These are phyloP conservation scores for Matsumyia berberina DNA, from an alignment of 2,888 invertebrate genomes.

Conservation along the genomic window DNA sequence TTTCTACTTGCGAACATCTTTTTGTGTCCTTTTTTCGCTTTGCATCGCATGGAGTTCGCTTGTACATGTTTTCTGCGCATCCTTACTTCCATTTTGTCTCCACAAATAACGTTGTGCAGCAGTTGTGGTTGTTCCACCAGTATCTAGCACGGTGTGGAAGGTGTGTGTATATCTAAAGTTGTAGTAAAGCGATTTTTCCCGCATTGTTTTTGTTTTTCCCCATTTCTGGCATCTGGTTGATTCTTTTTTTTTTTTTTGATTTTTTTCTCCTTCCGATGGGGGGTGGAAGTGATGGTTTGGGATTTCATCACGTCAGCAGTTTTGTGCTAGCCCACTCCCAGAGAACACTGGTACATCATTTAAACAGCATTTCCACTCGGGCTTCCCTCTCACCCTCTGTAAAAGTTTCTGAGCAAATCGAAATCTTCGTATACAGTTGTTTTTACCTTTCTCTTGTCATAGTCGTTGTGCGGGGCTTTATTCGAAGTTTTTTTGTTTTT, in stretches of 20 bases:
- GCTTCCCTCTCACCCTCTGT: conserved; percentile 23
- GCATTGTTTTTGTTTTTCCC: conserved; percentile 71
- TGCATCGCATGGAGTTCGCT: conserved; percentile 72
- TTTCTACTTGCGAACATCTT: conserved; percentile 70
- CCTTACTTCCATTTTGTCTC: conserved; percentile 76
- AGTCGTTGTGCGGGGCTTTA: conserved; percentile 36
- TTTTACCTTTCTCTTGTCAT: conserved; percentile 64
- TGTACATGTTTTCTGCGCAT: conserved; percentile 74
- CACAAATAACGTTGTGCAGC: conserved; percentile 73
- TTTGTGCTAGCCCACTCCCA: conserved; percentile 76
- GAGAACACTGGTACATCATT: conserved; percentile 73
- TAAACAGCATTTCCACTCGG: conserved; percentile 73
- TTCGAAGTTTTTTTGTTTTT: conserved; percentile 27
- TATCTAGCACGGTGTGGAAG: conserved; percentile 35
- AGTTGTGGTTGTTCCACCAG: conserved; percentile 72
- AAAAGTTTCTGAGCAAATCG: conserved; percentile 70
- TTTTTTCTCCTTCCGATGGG: conserved; percentile 43
- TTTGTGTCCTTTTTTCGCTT: conserved; percentile 70
- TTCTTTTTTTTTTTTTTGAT: no score
- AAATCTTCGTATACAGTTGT: conserved; percentile 75
- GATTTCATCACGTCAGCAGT: conserved; percentile 79
- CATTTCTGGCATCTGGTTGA: conserved; percentile 53
- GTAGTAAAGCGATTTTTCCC: conserved; percentile 64
- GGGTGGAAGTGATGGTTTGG: conserved; percentile 68
- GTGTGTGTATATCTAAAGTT: conserved; percentile 52